Percentiles rank a stretch among this genome's conserved stretches.
Evolutionary conservation across 2,113 vertebrate genomes (phyloP).

Genomic region (Uropsilus gracilis): DNA sequence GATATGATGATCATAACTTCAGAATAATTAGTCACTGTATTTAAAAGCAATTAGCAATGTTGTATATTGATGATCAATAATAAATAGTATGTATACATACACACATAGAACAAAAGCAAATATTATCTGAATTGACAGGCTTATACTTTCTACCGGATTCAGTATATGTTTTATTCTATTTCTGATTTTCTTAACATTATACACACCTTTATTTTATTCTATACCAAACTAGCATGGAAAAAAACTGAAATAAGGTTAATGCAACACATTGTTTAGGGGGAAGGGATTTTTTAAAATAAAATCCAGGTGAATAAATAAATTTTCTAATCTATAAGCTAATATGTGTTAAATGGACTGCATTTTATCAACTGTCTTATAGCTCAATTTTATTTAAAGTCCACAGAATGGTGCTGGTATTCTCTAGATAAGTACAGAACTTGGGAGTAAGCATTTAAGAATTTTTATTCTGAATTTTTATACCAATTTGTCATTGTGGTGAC

Average conservation of each 20-base stretch:
- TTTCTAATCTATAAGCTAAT: not conserved
- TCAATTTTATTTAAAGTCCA: not conserved
- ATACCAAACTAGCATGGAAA: not conserved
- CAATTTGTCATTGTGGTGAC: not conserved
- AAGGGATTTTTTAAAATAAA: not conserved
- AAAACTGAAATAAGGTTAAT: not conserved
- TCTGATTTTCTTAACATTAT: constrained; percentile 16
- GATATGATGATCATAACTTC: constrained; percentile 45
- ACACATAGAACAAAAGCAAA: not conserved
- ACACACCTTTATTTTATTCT: not conserved
- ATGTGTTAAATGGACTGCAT: not conserved
- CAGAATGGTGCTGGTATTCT: not conserved
- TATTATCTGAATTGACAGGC: not conserved
- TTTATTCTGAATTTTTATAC: not conserved
- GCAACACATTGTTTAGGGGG: not conserved
- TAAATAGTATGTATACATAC: not conserved
- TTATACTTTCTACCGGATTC: not conserved
- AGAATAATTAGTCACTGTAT: constrained; percentile 41
- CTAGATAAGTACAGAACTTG: not conserved
- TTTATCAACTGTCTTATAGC: not conserved
- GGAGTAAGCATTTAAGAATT: not conserved
- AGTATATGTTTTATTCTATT: not conserved
- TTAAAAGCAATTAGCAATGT: not conserved
- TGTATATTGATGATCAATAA: constrained; percentile 7
- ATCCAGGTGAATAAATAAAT: not conserved